Evolutionary conservation across 2,888 invertebrate genomes (phyloP).

Genomic region (Machimus rusticus): DNA sequence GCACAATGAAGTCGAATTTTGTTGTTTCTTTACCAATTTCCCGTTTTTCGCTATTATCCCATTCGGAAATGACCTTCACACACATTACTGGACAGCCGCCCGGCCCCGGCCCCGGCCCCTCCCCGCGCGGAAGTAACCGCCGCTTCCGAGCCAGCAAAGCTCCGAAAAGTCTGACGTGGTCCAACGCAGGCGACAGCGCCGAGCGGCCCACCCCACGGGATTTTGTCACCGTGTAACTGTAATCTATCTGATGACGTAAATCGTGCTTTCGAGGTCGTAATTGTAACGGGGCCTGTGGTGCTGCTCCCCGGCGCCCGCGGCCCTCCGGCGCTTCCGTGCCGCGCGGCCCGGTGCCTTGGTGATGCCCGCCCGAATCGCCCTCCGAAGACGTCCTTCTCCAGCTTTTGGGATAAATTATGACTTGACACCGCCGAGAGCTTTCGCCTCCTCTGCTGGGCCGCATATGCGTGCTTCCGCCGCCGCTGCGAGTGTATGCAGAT

Average conservation of each 20-base stretch:
- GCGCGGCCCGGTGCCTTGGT: background rate
- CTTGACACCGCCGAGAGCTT: slow-evolving; percentile 28
- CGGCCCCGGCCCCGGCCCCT: background rate
- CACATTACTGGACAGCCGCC: slow-evolving; percentile 9
- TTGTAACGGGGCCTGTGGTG: slow-evolving; percentile 15
- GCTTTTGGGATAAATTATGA: slow-evolving; percentile 29
- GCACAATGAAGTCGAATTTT: background rate
- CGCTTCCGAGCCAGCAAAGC: background rate
- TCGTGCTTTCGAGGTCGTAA: slow-evolving; percentile 29
- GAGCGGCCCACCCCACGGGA: background rate
- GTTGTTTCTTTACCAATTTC: background rate
- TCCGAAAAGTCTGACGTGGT: slow-evolving; percentile 33
- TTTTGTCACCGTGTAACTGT: slow-evolving; percentile 35
- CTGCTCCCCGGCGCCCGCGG: slow-evolving; percentile 28
- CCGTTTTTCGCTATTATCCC: slow-evolving; percentile 2
- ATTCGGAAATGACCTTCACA: slow-evolving; percentile 32
- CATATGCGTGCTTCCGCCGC: slow-evolving; percentile 7
- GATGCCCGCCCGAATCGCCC: slow-evolving; percentile 17
- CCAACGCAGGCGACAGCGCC: background rate
- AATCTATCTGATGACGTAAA: slow-evolving; percentile 35
- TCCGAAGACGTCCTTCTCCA: slow-evolving; percentile 9
- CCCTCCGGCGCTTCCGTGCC: slow-evolving; percentile 3
- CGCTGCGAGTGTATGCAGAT: slow-evolving; percentile 5
- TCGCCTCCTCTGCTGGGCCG: background rate
- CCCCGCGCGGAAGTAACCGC: background rate